Evolutionary conservation across 1,140 invertebrate genomes (phyloP).

Genomic region (Hylaeus volcanicus): DNA sequence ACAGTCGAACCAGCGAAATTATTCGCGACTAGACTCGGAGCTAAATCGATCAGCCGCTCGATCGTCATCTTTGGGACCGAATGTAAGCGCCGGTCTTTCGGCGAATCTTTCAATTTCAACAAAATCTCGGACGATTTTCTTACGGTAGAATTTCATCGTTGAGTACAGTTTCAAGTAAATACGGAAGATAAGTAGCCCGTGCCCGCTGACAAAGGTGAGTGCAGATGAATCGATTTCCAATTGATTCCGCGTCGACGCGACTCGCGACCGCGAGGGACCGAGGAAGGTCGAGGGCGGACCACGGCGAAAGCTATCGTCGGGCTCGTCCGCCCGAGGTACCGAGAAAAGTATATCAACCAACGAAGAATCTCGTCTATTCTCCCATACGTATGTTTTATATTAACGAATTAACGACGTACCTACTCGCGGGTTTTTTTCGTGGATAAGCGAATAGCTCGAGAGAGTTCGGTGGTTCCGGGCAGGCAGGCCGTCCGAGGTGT

Average conservation of each 20-base stretch:
- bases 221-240: too few species aligned
- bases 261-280: not conserved
- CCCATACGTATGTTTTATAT: slow-evolving; percentile 57
- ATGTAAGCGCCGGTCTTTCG: too few species aligned
- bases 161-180: too few species aligned
- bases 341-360: slow-evolving; percentile 55
- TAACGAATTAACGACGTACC: slow-evolving; percentile 46
- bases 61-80: too few species aligned
- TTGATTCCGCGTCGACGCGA: not conserved
- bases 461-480: slow-evolving; percentile 48
- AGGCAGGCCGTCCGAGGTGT: slow-evolving; percentile 49
- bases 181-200: too few species aligned
- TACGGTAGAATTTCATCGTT: too few species aligned
- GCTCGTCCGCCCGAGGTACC: slow-evolving; percentile 31
- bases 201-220: too few species aligned
- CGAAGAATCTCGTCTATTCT: slow-evolving; percentile 59
- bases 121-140: too few species aligned
- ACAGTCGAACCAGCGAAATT: too few species aligned
- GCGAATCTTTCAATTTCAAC: too few species aligned
- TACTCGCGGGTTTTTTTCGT: slow-evolving; percentile 54
- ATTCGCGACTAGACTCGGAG: too few species aligned
- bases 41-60: too few species aligned
- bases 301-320: slow-evolving; percentile 46
- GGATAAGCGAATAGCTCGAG: slow-evolving; percentile 53
- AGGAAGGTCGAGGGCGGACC: not conserved